Base-by-base conservation (phyloP, 2,888 invertebrate genomes). In the Psococerastis gibbosa region DNA sequence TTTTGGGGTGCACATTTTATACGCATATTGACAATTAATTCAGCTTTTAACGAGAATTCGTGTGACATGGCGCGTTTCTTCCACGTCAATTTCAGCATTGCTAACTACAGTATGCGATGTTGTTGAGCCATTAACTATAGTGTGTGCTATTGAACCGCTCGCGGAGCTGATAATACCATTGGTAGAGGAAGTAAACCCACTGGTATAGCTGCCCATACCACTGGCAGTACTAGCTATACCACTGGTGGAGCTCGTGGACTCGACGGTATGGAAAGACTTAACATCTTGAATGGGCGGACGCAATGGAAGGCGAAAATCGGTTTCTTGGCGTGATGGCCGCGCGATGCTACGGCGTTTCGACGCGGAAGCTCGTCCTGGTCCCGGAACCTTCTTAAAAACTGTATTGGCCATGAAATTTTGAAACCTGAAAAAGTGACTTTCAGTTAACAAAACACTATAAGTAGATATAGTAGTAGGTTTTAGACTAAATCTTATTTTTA, bases 391-490 rank as follows among this genome's bases (percentile, higher is more conserved):
- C 71, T 88, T 89, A 71, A 98, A 97, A 49, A 97, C 95, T 52
- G 78, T 84, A 64, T 85, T 85, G 46, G 83, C 85, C 89, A 97
- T 94, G 65, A 97, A 98, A 59, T 84, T 85, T 65, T 92, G 81
- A 69, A 98, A 98, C 58, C 27, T 27, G 27, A 27, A 27, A 27
- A 27, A 11, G 11, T 6, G 27, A n/a, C n/a, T n/a, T n/a, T n/a
- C n/a, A n/a, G n/a, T n/a, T n/a, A n/a, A n/a, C n/a, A n/a, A n/a
- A n/a, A n/a, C n/a, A n/a, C n/a, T n/a, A n/a, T n/a, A n/a, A n/a
- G n/a, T n/a, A n/a, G n/a, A n/a, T n/a, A n/a, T n/a, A n/a, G n/a
- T n/a, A n/a, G n/a, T n/a, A n/a, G n/a, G n/a, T n/a, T n/a, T n/a
- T n/a, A n/a, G n/a, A n/a, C n/a, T n/a, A n/a, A n/a, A n/a, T n/a